phyloP scores from a whole-genome alignment of 2,113 vertebrate species.

The Tilapia sparmanii region DNA sequence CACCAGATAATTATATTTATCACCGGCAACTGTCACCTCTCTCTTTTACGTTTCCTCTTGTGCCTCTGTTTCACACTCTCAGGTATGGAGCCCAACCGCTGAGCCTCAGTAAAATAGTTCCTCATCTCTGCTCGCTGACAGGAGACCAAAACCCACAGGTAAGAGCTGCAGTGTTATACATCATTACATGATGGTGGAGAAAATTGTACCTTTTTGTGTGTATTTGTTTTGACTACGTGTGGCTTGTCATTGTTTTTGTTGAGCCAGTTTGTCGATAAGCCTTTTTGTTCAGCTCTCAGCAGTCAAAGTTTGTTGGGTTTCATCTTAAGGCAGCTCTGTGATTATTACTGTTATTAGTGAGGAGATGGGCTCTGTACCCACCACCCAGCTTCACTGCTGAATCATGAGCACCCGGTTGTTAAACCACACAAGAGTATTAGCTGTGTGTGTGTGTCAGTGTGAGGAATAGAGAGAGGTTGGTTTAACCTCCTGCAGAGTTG shows the following conservation, averaged over 20 bases:
- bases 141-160: constrained; percentile 95
- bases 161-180: constrained; percentile 15
- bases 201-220: neutral
- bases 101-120: constrained; percentile 89
- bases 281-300: constrained; percentile 5
- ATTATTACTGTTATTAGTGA: constrained; percentile 57
- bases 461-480: neutral
- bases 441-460: neutral
- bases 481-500: constrained; percentile 43
- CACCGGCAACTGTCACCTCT: neutral
- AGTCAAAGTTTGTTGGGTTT: neutral
- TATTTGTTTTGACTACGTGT: neutral
- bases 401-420: constrained; percentile 18
- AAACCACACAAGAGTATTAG: neutral
- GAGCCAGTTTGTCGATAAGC: neutral
- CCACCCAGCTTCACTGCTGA: constrained; percentile 8
- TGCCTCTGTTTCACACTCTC: neutral
- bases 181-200: neutral
- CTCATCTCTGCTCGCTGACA: constrained; percentile 82
- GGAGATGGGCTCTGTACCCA: constrained; percentile 6
- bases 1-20: neutral
- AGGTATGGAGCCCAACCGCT: constrained; percentile 83
- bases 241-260: neutral
- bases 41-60: neutral
- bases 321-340: neutral